Evolutionary conservation across 2,797 vertebrate genomes (phyloP), one percentile per base, ranked within the genome.

Genomic region (Macrochelys suwanniensis): DNA sequence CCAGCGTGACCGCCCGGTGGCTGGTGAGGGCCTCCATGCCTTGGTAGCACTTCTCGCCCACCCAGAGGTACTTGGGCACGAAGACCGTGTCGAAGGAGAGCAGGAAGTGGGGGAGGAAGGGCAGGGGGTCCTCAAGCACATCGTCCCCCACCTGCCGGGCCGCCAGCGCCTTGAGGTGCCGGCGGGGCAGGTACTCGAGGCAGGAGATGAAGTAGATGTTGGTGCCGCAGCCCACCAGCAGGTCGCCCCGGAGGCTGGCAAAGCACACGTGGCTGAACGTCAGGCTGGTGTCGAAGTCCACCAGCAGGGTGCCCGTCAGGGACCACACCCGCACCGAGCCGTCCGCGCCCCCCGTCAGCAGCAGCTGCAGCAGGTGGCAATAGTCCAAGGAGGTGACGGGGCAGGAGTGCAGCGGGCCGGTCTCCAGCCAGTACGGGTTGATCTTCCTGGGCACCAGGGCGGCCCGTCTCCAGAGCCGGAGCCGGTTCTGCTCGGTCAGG

Each of bases 21-120:
- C 95, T 97, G 91, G 83, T 15, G n/a, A 96, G 81, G 19, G 17
- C 89, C 49, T 89, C 84, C 86, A 98, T 82, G 21, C 96, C 87
- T n/a, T 71, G 26, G 28, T 95, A 86, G n/a, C 95, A 94, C 92
- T 97, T 87, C 28, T 91, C 84, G 81, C 91, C 77, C 53, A 87
- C 56, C 88, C 97, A 95, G 96, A 96, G 94, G 96, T 61, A 99
- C 98, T 98, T 97, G 65, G 97, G 97, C 80, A 98, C 96, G 71
- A 97, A 94, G 45, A 97, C 65, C 5, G 90, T 92, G 65, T 97
- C 96, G 31, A 97, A 98, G 54, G 93, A 93, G 7, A 95, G 86
- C 16, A 97, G 97, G 90, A 97, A 97, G 57, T 92, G 59, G 78
- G 97, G 97, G 8, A 87, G 45, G 54, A 98, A 98, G 45, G 97